Percentiles rank a stretch among this genome's conserved stretches.
These are phyloP conservation scores for Aegotheles bennettii DNA, from an alignment of 2,113 vertebrate genomes.

Conservation along the genomic window DNA sequence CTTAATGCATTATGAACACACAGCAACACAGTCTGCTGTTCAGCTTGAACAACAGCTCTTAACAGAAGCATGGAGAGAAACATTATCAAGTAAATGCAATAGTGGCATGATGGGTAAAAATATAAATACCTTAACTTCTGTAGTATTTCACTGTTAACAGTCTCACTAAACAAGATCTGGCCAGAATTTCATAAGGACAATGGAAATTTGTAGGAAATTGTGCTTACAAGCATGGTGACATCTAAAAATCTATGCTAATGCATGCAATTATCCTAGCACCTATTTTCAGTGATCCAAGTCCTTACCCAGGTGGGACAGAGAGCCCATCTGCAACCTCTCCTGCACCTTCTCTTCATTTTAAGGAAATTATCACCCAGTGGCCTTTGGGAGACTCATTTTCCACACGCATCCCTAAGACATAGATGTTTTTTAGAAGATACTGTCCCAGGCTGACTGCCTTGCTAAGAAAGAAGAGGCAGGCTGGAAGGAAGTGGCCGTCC, in stretches of 20 bases:
- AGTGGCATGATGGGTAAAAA: neutral
- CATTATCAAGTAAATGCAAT: neutral
- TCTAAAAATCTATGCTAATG: neutral
- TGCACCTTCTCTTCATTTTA: neutral
- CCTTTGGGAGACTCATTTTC: neutral
- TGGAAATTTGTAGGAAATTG: neutral
- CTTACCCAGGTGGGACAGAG: neutral
- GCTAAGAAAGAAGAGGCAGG: neutral
- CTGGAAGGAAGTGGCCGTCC: neutral
- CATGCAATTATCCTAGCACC: neutral
- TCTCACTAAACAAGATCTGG: neutral
- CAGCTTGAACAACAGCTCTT: neutral
- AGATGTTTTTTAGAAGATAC: fast-evolving
- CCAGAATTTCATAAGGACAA: neutral
- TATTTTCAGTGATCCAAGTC: neutral
- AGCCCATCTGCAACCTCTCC: neutral
- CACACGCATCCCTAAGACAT: neutral
- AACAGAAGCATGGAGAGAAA: neutral
- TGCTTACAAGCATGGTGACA: neutral
- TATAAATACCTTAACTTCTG: neutral
- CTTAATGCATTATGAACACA: neutral
- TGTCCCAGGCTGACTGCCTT: neutral
- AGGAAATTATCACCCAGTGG: neutral
- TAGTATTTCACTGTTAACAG: neutral
- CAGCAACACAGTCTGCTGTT: neutral